Base-by-base conservation (phyloP, 2,797 vertebrate genomes). In the Xerus rutilus region DNA sequence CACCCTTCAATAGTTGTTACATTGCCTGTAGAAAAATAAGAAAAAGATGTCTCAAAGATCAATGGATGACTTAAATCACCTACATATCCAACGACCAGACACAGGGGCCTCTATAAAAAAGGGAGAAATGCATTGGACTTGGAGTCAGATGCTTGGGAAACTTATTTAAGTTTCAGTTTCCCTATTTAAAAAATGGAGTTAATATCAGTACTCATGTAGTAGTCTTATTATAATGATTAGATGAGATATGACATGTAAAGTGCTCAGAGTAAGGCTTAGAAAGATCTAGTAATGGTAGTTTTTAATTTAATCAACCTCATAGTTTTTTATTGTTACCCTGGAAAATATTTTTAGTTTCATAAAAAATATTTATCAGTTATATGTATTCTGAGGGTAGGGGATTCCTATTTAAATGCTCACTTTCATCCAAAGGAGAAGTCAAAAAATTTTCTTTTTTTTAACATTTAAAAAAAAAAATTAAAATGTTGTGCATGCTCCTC, bases 281-380 rank as follows among this genome's bases (percentile, higher is more conserved):
- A 90, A 1, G 47, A 14, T 18, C 6, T 47, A 12, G 4, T 18
- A n/a, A 54, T 39, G 52, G 12, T 45, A 76, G 15, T 35, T 86
- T 72, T 39, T 76, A 89, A 57, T 95, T 97, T 97, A 67, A 88
- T 14, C 52, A 9, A 82, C 30, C 13, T 59, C 35, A 32, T 32
- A 59, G 49, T 39, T 67, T 95, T 94, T 21, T 21, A 21, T 57
- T 57, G 54, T 57, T 57, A 57, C 20, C 7, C 54, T 57, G 20
- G 21, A 57, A 57, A 57, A 57, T 91, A 87, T 43, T 86, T 96
- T 92, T 91, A 93, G n/a, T 43, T 95, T 78, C 74, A 45, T 83
- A 85, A 91, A 87, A 57, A 20, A 81, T 21, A 92, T 35, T 91
- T 92, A 57, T 67, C 20, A 91, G 21, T 23, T 39, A 67, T 25